Conservation (phyloP, 2,797 vertebrate genomes). For the Hafferia zeledoni region DNA sequence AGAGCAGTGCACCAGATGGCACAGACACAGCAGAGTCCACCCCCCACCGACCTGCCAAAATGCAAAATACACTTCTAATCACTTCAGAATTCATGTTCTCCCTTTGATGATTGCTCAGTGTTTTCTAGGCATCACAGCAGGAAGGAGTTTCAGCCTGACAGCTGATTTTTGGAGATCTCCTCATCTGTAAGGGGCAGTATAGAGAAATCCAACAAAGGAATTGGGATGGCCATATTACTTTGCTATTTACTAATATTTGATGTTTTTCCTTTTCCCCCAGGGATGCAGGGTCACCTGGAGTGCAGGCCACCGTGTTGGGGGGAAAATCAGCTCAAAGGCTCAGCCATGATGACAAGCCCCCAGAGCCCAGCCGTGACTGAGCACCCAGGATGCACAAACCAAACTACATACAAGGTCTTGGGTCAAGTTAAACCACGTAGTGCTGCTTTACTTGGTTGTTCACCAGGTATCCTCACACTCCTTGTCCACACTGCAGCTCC, state of each 20-base stretch:
- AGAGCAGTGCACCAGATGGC: neutral
- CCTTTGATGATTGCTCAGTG: neutral
- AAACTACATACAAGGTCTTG: neutral
- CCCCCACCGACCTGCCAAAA: neutral
- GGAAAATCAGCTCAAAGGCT: neutral
- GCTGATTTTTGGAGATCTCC: neutral
- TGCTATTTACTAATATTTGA: neutral
- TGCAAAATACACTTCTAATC: neutral
- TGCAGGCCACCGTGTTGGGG: accelerated
- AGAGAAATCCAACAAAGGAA: neutral
- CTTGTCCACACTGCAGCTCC: neutral
- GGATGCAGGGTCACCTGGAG: neutral
- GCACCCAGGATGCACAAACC: neutral
- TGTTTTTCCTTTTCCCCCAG: neutral
- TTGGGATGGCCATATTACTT: neutral
- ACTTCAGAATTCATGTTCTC: neutral
- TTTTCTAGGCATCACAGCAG: neutral
- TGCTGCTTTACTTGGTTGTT: neutral
- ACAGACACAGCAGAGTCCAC: neutral
- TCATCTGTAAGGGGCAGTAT: neutral
- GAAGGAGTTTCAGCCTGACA: neutral
- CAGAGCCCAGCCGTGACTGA: neutral
- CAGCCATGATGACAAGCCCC: neutral
- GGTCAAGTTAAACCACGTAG: neutral
- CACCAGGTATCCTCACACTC: neutral